phyloP scores from a whole-genome alignment of 2,797 vertebrate species.

The Macropus fuliginosus region DNA sequence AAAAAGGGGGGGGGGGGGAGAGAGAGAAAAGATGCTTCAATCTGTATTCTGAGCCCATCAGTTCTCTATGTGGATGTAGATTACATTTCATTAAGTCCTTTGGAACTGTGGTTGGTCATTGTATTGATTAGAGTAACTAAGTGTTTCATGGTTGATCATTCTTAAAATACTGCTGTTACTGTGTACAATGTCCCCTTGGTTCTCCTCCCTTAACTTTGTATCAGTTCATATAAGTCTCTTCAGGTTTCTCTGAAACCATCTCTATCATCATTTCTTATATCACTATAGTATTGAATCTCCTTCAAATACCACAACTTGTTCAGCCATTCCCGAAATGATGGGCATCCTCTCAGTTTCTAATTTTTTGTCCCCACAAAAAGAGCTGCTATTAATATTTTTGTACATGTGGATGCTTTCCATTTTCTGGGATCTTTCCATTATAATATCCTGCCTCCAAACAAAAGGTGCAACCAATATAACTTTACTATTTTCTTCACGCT shows the following conservation, averaged over 20 bases:
- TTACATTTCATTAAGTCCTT: not conserved
- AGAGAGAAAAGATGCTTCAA: not conserved
- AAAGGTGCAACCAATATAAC: not conserved
- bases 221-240: not conserved
- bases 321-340: not conserved
- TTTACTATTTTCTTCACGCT: no score
- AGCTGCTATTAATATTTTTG: not conserved
- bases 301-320: not conserved
- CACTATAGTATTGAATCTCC: not conserved
- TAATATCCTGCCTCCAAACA: not conserved
- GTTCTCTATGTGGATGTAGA: not conserved
- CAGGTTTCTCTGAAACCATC: not conserved
- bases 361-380: not conserved
- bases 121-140: not conserved
- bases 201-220: not conserved
- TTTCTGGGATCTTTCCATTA: not conserved
- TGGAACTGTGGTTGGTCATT: not conserved
- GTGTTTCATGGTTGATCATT: not conserved
- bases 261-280: not conserved
- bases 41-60: not conserved
- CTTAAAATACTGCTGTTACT: not conserved
- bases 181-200: not conserved
- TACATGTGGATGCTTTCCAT: not conserved
- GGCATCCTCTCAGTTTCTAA: not conserved
- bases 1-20: not conserved